phyloP scores from a whole-genome alignment of 2,888 invertebrate genomes.

The Eugnorisma glareosa region DNA sequence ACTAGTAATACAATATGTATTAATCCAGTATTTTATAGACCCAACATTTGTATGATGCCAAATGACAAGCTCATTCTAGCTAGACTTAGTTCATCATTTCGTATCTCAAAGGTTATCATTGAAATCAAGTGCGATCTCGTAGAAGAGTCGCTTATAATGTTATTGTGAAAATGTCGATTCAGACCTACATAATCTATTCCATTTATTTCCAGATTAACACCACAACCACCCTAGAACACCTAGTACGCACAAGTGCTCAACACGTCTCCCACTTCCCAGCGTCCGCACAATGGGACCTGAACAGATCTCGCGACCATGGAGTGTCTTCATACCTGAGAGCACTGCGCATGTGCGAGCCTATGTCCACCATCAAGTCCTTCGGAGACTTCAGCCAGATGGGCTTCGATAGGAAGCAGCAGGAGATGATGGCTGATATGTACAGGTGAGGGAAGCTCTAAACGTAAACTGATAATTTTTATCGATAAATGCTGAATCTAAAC shows the following conservation, averaged over 20 bases:
- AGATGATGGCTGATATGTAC: slow-evolving; percentile 92
- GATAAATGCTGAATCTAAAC: background rate
- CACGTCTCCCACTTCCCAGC: slow-evolving; percentile 90
- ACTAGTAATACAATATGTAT: background rate
- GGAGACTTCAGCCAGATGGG: slow-evolving; percentile 91
- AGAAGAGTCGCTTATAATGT: background rate
- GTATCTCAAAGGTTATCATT: background rate
- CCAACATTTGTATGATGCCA: background rate
- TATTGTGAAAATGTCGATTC: no score
- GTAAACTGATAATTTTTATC: background rate
- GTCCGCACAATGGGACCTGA: slow-evolving; percentile 87
- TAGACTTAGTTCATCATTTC: background rate
- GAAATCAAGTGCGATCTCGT: background rate
- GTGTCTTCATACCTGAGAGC: slow-evolving; percentile 93
- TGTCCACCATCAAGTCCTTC: slow-evolving; percentile 88
- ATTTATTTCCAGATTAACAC: slow-evolving; percentile 88
- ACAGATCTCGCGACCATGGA: slow-evolving; percentile 94
- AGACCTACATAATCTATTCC: background rate
- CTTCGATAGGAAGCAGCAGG: slow-evolving; percentile 90
- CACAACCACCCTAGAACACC: slow-evolving; percentile 91
- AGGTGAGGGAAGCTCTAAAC: slow-evolving; percentile 83
- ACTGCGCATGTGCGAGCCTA: slow-evolving; percentile 92
- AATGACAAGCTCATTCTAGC: background rate
- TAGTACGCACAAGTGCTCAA: slow-evolving; percentile 92
- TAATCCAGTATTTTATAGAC: background rate